phyloP scores from a whole-genome alignment of 2,888 invertebrate genomes.

The Catotricha subobsoleta region DNA sequence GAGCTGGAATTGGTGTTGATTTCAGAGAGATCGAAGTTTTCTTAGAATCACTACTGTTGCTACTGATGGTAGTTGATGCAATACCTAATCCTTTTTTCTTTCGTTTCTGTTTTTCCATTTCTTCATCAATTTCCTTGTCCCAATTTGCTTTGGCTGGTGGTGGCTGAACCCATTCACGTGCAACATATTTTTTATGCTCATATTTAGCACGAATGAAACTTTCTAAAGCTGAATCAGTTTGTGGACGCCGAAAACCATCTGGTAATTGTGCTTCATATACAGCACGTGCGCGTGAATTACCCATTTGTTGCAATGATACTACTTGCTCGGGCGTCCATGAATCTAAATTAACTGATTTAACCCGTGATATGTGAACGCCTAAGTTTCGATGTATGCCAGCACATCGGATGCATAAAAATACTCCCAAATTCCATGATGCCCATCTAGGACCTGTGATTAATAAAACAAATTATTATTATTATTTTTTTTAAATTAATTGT shows the following conservation, averaged over 20 bases:
- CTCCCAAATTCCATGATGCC: slow-evolving; percentile 98
- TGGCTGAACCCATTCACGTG: slow-evolving; percentile 91
- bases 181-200: slow-evolving; percentile 96
- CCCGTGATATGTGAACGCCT: slow-evolving; percentile 96
- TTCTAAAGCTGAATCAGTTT: slow-evolving; percentile 83
- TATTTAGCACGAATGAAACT: slow-evolving; percentile 96
- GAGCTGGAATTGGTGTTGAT: slow-evolving; percentile 20
- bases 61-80: slow-evolving; percentile 15
- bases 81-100: slow-evolving; percentile 50
- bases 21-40: slow-evolving; percentile 10
- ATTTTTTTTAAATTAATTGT: slow-evolving; percentile 1
- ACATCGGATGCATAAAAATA: slow-evolving; percentile 95
- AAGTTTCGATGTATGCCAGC: slow-evolving; percentile 97
- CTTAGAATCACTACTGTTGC: slow-evolving; percentile 11
- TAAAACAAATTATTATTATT: not conserved
- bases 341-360: slow-evolving; percentile 95
- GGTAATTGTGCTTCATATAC: slow-evolving; percentile 95
- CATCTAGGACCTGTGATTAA: slow-evolving; percentile 72
- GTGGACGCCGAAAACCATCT: slow-evolving; percentile 88
- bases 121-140: slow-evolving; percentile 80
- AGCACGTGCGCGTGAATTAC: slow-evolving; percentile 88
- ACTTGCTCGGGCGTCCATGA: slow-evolving; percentile 98
- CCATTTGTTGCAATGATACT: slow-evolving; percentile 88
- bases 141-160: slow-evolving; percentile 66
- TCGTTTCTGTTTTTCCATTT: slow-evolving; percentile 61